Evolutionary conservation across 2,888 invertebrate species (phyloP), one percentile per base, ranked within the genome.

Genomic region (Phortica magna): DNA sequence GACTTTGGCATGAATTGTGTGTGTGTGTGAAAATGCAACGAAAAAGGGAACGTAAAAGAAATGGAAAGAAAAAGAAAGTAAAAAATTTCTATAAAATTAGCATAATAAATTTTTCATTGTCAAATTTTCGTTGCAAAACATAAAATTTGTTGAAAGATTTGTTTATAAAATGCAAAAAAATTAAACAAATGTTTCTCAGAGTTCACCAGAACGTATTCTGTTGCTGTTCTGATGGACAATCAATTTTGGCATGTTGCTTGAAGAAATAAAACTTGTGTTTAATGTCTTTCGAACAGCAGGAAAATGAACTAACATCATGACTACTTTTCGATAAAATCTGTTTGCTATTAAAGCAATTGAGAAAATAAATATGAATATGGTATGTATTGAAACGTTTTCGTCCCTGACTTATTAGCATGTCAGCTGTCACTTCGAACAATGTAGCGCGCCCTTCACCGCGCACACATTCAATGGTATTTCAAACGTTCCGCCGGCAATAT

Each of bases 1-100:
- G 87, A 90, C 91, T 91, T 76, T 81, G 79, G 77, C 80, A 80
- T 53, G 77, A 81, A 79, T 82, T 48, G 77, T 61, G 57, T 53
- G 71, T n/a, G 77, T 75, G 64, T 76, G 78, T 78, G 76, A 78
- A 83, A 78, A 82, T 72, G 31, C 80, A 82, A 80, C 48, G 53
- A 70, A 78, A 83, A 82, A 65, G 74, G 81, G 80, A 81, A 41
- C 43, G 53, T 31, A n/a, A 79, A 76, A 81, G 71, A 82, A 80
- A 77, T 39, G 65, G 57, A 12, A 57, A 39, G 71, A 76, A 55
- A 67, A 17, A 42, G 10, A 79, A 78, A 79, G 64, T 79, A 31
- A 74, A 77, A n/a, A 73, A 64, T 73, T 57, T 72, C 9, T 64
- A 75, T 76, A 71, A 53, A 39, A 14, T 31, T 31, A 39, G 9